phyloP scores from a whole-genome alignment of 1,140 invertebrate species.

The Anagrus nilaparvatae region DNA sequence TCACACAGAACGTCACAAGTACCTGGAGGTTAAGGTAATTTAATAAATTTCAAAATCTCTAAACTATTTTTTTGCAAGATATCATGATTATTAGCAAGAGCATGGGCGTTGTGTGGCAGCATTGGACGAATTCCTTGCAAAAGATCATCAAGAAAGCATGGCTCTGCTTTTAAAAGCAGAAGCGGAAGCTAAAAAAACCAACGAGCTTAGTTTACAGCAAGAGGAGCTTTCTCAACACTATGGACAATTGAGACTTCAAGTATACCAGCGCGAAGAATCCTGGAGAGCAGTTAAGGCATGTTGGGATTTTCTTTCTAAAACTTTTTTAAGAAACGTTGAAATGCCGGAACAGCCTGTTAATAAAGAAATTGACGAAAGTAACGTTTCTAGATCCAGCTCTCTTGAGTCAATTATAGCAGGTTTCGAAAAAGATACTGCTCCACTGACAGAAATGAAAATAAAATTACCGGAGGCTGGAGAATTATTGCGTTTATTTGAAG shows the following conservation, averaged over 20 bases:
- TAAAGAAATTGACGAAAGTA: too few species aligned
- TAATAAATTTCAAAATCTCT: constrained; percentile 14
- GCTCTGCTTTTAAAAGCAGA: constrained; percentile 44
- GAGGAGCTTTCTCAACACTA: constrained; percentile 26
- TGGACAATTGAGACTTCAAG: constrained; percentile 43
- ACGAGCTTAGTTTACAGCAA: constrained; percentile 37
- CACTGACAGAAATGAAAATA: too few species aligned
- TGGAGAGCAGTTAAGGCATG: constrained; percentile 52
- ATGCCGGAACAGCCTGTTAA: too few species aligned
- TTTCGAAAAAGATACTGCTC: too few species aligned
- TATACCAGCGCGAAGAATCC: constrained; percentile 52
- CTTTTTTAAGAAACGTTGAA: too few species aligned
- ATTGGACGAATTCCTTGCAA: constrained; percentile 52
- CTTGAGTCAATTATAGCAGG: too few species aligned
- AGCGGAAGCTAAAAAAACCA: constrained; percentile 38
- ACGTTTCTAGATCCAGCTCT: too few species aligned
- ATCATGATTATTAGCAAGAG: neutral
- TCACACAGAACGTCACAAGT: constrained; percentile 44
- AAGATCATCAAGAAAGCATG: constrained; percentile 52
- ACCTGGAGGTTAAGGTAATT: constrained; percentile 44
- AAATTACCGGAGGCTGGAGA: constrained; percentile 31
- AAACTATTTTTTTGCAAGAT: neutral
- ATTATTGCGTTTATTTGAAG: constrained; percentile 44
- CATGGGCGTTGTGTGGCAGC: constrained; percentile 1
- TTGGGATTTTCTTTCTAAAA: constrained; percentile 55